Percentiles rank a stretch among this genome's conserved stretches.
These are phyloP conservation scores for Brachypalpus laphriformis DNA, from an alignment of 2,888 invertebrate genomes.

Conservation along the genomic window DNA sequence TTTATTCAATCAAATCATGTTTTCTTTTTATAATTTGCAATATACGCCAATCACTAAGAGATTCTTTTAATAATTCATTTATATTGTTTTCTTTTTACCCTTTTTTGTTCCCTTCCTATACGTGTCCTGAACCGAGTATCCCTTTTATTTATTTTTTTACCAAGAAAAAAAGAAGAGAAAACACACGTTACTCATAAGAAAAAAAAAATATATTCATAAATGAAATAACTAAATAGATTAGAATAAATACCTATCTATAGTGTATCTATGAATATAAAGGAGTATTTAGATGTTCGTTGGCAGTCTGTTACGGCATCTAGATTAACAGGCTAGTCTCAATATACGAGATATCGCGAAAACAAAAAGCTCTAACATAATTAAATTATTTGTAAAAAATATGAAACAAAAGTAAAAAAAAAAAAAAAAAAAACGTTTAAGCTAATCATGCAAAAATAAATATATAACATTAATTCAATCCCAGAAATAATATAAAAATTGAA, in stretches of 20 bases:
- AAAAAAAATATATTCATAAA: conserved; percentile 42
- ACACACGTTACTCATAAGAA: conserved; percentile 57
- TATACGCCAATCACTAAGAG: conserved; percentile 64
- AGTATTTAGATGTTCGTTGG: conserved; percentile 54
- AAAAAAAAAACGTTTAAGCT: conserved; percentile 19
- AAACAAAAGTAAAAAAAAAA: conserved; percentile 29
- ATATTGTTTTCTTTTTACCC: conserved; percentile 28
- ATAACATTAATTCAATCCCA: conserved; percentile 49
- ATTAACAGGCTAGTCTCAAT: conserved; percentile 36
- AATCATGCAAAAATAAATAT: conserved; percentile 15
- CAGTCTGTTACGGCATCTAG: conserved; percentile 47
- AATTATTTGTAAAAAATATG: conserved; percentile 59
- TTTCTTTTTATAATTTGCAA: conserved; percentile 54
- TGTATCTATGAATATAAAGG: conserved; percentile 63
- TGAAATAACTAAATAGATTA: conserved; percentile 66
- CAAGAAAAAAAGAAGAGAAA: conserved; percentile 29
- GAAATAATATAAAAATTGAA: conserved; percentile 22
- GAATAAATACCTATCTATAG: conserved; percentile 67
- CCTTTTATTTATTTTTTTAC: conserved; percentile 56
- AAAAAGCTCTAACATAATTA: conserved; percentile 47
- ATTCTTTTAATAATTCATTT: conserved; percentile 54
- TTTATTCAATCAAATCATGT: conserved; percentile 43
- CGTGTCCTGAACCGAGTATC: conserved; percentile 15
- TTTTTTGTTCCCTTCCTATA: neutral
- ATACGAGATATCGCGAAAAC: conserved; percentile 23